Conservation (phyloP, 2,888 invertebrate species). For the Augochlorella aurata region DNA sequence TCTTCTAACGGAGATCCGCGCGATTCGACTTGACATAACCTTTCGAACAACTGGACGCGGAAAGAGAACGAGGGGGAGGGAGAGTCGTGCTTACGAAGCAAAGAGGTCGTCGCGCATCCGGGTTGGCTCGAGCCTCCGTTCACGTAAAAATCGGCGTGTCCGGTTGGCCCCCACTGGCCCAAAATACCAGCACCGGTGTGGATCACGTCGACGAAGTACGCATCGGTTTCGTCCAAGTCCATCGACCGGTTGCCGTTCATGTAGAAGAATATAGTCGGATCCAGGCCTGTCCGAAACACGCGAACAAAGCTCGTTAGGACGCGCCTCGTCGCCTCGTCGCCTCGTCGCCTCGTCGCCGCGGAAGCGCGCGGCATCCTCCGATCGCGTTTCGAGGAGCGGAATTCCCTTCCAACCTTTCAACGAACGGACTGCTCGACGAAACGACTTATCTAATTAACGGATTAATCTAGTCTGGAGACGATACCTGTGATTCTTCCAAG, state of each 20-base stretch:
- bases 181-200: slow-evolving; percentile 94
- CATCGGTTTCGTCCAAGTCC: slow-evolving; percentile 91
- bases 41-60: background rate
- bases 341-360: too few relatives aligned
- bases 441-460: too few relatives aligned
- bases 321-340: too few relatives aligned
- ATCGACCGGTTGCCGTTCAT: slow-evolving; percentile 91
- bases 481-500: slow-evolving; percentile 91
- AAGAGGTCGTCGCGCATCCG: slow-evolving; percentile 91
- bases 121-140: slow-evolving; percentile 95
- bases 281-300: slow-evolving; percentile 84
- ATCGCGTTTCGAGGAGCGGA: too few relatives aligned
- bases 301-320: background rate
- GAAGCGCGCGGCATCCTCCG: too few relatives aligned
- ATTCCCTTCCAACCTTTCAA: too few relatives aligned
- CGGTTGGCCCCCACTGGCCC: slow-evolving; percentile 94
- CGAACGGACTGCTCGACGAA: too few relatives aligned
- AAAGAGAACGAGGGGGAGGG: too few relatives aligned
- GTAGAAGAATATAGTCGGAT: slow-evolving; percentile 93
- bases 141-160: slow-evolving; percentile 94
- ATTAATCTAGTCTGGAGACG: too few relatives aligned
- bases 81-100: slow-evolving; percentile 93
- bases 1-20: too few relatives aligned
- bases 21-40: too few relatives aligned
- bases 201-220: slow-evolving; percentile 91